Evolutionary conservation across 1,140 invertebrate species (phyloP).

Genomic region (Luehdorfia chinensis): DNA sequence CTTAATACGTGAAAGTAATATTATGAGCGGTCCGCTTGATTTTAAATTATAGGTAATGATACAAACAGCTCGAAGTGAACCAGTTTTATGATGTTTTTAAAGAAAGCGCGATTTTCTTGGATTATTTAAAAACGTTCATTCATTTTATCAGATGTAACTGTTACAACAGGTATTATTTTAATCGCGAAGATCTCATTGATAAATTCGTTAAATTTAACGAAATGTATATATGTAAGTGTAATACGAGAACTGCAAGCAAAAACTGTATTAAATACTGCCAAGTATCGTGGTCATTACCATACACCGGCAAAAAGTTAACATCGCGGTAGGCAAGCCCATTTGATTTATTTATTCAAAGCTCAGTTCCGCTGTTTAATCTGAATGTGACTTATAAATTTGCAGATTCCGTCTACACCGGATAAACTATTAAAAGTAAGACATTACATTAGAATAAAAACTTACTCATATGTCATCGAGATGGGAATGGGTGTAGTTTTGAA

Average conservation of each 20-base stretch:
- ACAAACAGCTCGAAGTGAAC: conserved; percentile 2
- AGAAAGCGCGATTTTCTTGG: conserved; percentile 3
- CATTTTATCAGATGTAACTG: conserved; percentile 10
- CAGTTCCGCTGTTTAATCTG: conserved; percentile 32
- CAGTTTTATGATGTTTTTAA: conserved; percentile 9
- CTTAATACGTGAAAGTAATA: conserved; percentile 15
- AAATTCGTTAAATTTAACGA: conserved; percentile 15
- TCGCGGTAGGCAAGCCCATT: conserved; percentile 20
- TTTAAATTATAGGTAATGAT: conserved; percentile 11
- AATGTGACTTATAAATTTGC: conserved; percentile 6
- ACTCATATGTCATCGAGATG: too few relatives aligned
- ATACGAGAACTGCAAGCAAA: conserved; percentile 13
- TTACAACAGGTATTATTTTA: conserved; percentile 1
- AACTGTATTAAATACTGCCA: too few relatives aligned
- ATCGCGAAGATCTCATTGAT: neutral
- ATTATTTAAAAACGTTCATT: conserved; percentile 4
- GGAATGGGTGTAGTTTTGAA: too few relatives aligned
- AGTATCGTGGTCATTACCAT: conserved; percentile 8
- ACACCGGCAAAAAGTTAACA: conserved; percentile 13
- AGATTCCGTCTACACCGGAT: conserved; percentile 1
- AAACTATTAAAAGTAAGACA: too few relatives aligned
- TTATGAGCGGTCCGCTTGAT: conserved; percentile 1
- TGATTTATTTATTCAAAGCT: conserved; percentile 44
- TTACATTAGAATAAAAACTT: too few relatives aligned
- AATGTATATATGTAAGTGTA: conserved; percentile 10